These are phyloP conservation scores for Nomada flava DNA, from an alignment of 2,888 invertebrate species.

Conservation along the genomic window DNA sequence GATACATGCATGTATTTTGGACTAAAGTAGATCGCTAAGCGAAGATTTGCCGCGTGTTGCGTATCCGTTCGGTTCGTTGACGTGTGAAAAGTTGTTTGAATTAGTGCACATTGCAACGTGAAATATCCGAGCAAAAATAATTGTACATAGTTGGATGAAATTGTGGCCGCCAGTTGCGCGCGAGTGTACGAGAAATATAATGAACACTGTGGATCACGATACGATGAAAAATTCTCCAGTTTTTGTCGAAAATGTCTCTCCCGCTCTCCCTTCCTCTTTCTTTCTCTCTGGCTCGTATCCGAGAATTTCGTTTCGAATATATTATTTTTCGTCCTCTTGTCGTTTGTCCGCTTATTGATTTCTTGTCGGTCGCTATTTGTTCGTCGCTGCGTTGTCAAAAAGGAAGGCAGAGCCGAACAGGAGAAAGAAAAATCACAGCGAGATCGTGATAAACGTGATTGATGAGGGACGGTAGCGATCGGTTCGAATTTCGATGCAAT, in stretches of 20 bases:
- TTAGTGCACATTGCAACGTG: no score
- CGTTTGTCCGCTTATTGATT: conserved; percentile 62
- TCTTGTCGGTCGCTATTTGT: conserved; percentile 51
- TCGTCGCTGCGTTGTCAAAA: conserved; percentile 53
- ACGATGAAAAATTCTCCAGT: no score
- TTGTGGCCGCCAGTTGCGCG: no score
- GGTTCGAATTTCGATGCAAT: conserved; percentile 66
- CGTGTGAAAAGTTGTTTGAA: no score
- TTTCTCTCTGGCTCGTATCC: neutral
- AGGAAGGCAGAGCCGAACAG: conserved; percentile 50
- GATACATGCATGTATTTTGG: neutral
- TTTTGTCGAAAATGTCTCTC: neutral
- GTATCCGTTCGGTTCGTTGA: no score
- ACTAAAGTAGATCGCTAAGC: neutral
- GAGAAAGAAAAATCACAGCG: conserved; percentile 49
- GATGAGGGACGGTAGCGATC: conserved; percentile 68
- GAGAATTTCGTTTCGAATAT: conserved; percentile 22
- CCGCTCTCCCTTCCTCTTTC: neutral
- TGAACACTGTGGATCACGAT: no score
- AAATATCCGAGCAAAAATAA: no score
- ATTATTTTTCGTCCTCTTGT: conserved; percentile 36
- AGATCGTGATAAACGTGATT: conserved; percentile 68
- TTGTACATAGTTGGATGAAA: no score
- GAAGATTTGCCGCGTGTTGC: no score
- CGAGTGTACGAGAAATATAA: no score